phyloP scores from a whole-genome alignment of 2,888 invertebrate genomes.

The Diarsia rubi region DNA sequence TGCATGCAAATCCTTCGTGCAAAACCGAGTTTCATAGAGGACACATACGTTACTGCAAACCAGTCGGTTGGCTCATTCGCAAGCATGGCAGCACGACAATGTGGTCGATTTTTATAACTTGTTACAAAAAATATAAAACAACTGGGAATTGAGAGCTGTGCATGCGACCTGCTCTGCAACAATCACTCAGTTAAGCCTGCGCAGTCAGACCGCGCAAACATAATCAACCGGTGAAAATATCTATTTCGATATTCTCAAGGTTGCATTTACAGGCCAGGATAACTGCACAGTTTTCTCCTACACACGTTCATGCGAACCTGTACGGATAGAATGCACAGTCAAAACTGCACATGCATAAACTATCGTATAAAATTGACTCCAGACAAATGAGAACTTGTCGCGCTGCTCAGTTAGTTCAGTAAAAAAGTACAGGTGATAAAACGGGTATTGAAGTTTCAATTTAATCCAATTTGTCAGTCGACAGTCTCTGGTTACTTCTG shows the following conservation, averaged over 20 bases:
- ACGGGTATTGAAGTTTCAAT: background rate
- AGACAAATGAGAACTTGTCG: background rate
- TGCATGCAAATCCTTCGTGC: background rate
- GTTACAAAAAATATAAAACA: background rate
- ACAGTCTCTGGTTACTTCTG: background rate
- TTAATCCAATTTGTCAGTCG: background rate
- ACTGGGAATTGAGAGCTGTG: background rate
- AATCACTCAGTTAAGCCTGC: background rate
- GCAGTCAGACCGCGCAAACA: too few relatives aligned
- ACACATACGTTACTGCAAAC: background rate
- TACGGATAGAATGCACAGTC: background rate
- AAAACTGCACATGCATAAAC: background rate
- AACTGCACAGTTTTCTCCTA: background rate
- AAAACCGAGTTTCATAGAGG: background rate
- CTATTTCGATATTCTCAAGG: background rate
- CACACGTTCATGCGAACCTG: too few relatives aligned
- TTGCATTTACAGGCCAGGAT: background rate
- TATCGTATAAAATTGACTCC: background rate
- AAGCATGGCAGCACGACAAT: background rate
- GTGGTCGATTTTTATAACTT: background rate
- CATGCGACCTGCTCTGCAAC: background rate
- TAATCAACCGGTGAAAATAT: too few relatives aligned
- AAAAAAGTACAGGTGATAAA: background rate
- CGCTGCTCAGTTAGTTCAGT: background rate
- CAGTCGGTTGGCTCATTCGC: background rate